phyloP scores from a whole-genome alignment of 92 coral and sea anemone genomes.

The Bergia puertoricense region DNA sequence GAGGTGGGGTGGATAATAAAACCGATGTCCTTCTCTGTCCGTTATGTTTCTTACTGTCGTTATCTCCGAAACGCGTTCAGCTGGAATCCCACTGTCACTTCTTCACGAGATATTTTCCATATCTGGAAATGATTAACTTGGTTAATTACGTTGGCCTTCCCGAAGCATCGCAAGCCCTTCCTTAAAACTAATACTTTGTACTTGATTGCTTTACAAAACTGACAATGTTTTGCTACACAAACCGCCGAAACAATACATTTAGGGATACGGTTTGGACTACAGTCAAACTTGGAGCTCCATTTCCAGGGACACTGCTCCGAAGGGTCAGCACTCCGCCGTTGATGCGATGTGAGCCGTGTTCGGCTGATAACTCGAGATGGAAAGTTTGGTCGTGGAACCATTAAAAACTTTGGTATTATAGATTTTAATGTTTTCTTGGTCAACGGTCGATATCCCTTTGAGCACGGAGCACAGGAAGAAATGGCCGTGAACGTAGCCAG shows the following conservation, averaged over 20 bases:
- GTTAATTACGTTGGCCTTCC: not conserved
- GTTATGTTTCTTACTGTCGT: no score
- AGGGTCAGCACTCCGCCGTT: not conserved
- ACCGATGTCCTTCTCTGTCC: no score
- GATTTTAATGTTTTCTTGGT: not conserved
- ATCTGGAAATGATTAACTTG: not conserved
- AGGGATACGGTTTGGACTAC: not conserved
- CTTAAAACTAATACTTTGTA: not conserved
- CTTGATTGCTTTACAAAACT: not conserved
- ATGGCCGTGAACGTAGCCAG: not conserved
- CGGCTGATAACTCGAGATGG: conserved; percentile 9
- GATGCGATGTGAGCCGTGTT: not conserved
- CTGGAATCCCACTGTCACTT: not conserved
- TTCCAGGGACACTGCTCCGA: conserved; percentile 4
- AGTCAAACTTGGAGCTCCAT: not conserved
- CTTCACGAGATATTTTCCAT: not conserved
- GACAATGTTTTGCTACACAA: conserved; percentile 1
- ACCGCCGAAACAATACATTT: conserved; percentile 11
- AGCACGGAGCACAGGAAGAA: conserved; percentile 2
- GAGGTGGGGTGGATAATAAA: no score
- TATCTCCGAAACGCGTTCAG: not conserved
- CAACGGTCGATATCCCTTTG: conserved; percentile 5
- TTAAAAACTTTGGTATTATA: not conserved
- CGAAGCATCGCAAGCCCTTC: not conserved
- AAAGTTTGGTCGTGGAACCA: not conserved